Evolutionary conservation across 2,113 vertebrate species (phyloP), one percentile per base, ranked within the genome.

Genomic region (Nothobranchius furzeri): DNA sequence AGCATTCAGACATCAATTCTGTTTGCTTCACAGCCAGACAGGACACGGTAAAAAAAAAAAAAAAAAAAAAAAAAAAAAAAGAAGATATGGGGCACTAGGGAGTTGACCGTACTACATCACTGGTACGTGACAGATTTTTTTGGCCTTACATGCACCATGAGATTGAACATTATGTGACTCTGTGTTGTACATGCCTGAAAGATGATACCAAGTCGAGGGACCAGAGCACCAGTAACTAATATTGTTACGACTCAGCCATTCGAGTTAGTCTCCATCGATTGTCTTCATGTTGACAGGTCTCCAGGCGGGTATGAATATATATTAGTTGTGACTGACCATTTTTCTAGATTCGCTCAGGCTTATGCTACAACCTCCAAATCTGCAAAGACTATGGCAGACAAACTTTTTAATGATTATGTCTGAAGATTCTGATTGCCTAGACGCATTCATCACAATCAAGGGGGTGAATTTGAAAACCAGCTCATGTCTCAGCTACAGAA

Each of bases 231-330:
- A 2, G 6, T 60, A 11, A 60, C 24, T 7, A 60, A 12, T n/a
- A 60, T 69, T 12, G 6, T 51, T 1, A 52, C 67, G 2, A 69
- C 47, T 1, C 57, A 52, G 6, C 67, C 67, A 10, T 52, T 60
- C 9, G 48, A 69, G 15, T 9, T 69, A 12, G 57, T 69, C 3
- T 60, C 17, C 1, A 60, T 60, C 4, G 36, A 69, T 17, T 52
- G 60, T 47, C 46, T 47, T 3, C 46, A 47, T 14, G 46, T 47
- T 15, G 46, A 47, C 46, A 47, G 14, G 13, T 47, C 46, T 47
- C 13, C 46, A 3, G 46, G 46, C 12, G 46, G 46, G 3, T 15
- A 47, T 47, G 46, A 47, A 11, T 47, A 47, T 47, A 47, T 47
- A 47, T 47, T 47, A 11, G 46, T 47, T 47, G 46, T 47, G 46